Evolutionary conservation across 2,888 invertebrate genomes (phyloP).

Genomic region (Rhogogaster chlorosoma): DNA sequence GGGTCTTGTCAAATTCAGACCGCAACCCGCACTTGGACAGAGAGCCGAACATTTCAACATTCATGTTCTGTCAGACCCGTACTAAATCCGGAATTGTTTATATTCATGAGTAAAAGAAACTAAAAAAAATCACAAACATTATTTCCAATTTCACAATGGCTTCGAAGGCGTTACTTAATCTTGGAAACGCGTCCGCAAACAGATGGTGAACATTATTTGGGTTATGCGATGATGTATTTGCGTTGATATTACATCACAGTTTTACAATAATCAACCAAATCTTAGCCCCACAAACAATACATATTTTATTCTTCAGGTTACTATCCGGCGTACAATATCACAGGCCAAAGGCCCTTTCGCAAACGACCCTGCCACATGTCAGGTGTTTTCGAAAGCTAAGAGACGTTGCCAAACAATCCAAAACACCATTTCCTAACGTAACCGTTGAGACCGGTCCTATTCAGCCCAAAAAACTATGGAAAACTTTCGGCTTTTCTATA

Average conservation of each 20-base stretch:
- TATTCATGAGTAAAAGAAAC: background rate
- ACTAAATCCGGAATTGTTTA: background rate
- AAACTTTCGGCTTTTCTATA: constrained; percentile 84
- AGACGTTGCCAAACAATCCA: constrained; percentile 52
- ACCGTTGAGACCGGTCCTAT: constrained; percentile 78
- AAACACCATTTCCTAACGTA: constrained; percentile 53
- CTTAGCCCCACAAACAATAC: background rate
- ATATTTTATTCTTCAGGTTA: constrained; percentile 63
- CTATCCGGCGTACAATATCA: constrained; percentile 63
- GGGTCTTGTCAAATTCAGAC: background rate
- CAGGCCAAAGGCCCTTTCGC: constrained; percentile 61
- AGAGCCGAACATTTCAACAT: background rate
- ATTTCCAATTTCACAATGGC: background rate
- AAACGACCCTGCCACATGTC: constrained; percentile 60
- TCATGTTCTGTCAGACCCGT: background rate
- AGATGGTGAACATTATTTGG: constrained; percentile 33
- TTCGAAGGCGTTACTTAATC: constrained; percentile 21
- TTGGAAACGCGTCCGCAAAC: constrained; percentile 6
- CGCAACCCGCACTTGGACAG: background rate
- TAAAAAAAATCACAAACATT: background rate
- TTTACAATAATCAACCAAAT: background rate
- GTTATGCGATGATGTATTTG: background rate
- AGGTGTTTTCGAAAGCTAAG: constrained; percentile 64
- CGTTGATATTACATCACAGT: background rate
- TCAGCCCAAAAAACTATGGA: constrained; percentile 79